Evolutionary conservation across 2,113 vertebrate genomes (phyloP).

Genomic region (Eretmodus cyanostictus): DNA sequence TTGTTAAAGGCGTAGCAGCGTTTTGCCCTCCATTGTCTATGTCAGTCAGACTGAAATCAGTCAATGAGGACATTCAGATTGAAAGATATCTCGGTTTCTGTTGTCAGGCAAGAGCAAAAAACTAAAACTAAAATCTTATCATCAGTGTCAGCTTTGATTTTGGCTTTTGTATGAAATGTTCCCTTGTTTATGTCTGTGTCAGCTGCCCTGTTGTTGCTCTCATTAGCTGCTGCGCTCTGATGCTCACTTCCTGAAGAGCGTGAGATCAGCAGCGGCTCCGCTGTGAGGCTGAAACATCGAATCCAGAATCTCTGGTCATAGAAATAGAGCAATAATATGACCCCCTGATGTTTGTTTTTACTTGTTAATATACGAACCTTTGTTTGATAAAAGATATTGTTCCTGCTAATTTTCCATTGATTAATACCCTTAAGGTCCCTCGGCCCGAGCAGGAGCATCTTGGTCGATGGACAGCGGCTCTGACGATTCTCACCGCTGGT

Average conservation of each 20-base stretch:
- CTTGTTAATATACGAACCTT: neutral
- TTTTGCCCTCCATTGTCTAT: accelerated
- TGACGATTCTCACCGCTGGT: conserved; percentile 92
- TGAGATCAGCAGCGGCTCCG: accelerated
- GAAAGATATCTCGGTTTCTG: neutral
- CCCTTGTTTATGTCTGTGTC: neutral
- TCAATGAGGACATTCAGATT: neutral
- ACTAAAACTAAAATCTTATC: neutral
- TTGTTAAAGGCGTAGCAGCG: neutral
- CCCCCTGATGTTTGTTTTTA: neutral
- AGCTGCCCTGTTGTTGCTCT: neutral
- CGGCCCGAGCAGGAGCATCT: conserved; percentile 66
- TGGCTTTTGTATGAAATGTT: neutral
- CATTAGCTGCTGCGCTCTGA: neutral
- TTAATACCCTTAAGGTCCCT: neutral
- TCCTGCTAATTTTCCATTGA: neutral
- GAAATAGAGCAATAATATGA: neutral
- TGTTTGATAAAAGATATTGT: accelerated
- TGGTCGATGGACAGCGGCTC: conserved; percentile 87
- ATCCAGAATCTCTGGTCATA: neutral
- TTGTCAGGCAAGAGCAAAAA: neutral
- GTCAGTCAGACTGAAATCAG: neutral
- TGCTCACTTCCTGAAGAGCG: neutral
- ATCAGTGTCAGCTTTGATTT: neutral
- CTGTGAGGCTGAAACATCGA: neutral